Base-by-base conservation (phyloP, 2,797 vertebrate species). In the Nyctibius grandis region DNA sequence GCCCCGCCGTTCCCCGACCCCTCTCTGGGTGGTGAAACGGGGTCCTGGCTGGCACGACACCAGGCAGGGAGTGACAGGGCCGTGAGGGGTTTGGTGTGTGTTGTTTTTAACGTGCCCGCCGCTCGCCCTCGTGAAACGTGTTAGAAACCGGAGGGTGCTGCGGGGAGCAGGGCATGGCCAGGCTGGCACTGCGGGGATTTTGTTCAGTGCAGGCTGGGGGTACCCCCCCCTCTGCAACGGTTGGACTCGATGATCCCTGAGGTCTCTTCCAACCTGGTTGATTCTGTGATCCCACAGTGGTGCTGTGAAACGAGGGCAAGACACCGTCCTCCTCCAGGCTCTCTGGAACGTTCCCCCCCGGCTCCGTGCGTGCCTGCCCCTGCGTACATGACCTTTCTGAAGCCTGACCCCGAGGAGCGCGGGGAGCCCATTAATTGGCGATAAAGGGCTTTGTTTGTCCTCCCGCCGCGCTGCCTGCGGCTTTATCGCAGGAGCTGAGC, bases 301-400 rank as follows among this genome's bases (percentile, higher is more conserved):
- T 14, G 5, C 22, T 3, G 0, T 5, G 3, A 11, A 38, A 0
- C 0, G 0, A n/a, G 47, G 48, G 5, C 2, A 1, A 45, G 81
- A 2, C 4, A 0, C 11, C 0, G 0, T 20, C 36, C 28, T 8
- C 4, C 8, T 6, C 40, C 1, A 1, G 34, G 48, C 34, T 38
- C 63, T 33, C 38, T 3, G 61, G 20, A 26, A 12, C 2, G 17
- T 42, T 38, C 63, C 42, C 42, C 13, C 3, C 1, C 25, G 11
- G 70, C 12, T 4, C 31, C 4, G 0, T 19, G 42, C 47, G 8
- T 21, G 64, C 60, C 44, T 22, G 5, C 31, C 33, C 57, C 85
- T 31, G 63, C 26, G 40, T 54, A 29, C 50, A 50, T 88, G 95
- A 91, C 92, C 92, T 82, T 23, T 51, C 38, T 23, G 0, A 11